A percentile compares a stretch with the other conserved stretches of the same genome.
Evolutionary conservation across 64 coral and sea anemone species (phyloP).

Genomic region (Exaiptasia diaphana): DNA sequence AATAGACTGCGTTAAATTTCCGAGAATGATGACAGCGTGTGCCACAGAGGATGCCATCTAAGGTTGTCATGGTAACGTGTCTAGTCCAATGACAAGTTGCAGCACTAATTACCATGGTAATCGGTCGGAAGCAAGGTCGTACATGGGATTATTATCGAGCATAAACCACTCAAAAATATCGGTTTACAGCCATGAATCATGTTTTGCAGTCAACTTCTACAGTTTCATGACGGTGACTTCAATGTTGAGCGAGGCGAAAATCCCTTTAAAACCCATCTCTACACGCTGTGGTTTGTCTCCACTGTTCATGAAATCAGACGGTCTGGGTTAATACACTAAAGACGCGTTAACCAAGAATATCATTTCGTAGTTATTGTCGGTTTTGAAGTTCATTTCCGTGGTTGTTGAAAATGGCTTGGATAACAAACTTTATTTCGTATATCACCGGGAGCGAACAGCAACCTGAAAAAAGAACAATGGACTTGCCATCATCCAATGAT

Average conservation of each 20-base stretch:
- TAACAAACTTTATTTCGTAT: neutral
- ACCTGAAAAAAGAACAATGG: neutral
- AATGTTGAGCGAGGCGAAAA: neutral
- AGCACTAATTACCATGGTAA: neutral
- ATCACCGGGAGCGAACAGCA: neutral
- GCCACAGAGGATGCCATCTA: no score
- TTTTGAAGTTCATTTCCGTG: neutral
- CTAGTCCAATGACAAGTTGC: neutral
- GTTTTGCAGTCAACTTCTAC: neutral
- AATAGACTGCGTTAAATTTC: no score
- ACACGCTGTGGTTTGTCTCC: neutral
- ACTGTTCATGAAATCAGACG: neutral
- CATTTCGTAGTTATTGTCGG: neutral
- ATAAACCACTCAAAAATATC: neutral
- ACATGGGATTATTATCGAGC: neutral
- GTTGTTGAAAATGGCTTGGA: neutral
- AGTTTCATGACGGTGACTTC: neutral
- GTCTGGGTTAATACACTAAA: neutral
- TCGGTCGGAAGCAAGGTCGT: neutral
- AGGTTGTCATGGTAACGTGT: no score
- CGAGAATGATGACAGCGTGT: no score
- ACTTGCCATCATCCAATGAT: neutral
- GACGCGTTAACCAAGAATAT: neutral
- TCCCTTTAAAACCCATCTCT: neutral
- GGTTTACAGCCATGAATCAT: no score